phyloP scores from a whole-genome alignment of 2,113 vertebrate species.

The Xyrauchen texanus region DNA sequence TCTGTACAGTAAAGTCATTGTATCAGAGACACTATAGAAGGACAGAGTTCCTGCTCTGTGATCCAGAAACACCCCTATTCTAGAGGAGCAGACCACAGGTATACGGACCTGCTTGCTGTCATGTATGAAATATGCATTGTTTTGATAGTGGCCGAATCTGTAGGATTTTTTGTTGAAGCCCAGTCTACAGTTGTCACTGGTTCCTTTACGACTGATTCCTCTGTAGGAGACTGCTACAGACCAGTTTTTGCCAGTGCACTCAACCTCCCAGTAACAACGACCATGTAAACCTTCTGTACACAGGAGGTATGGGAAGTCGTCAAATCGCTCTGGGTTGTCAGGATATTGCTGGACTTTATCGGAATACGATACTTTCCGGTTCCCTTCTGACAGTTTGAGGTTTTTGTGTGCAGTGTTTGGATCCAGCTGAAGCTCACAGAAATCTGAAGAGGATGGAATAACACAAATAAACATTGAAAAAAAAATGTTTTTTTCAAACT shows the following conservation, averaged over 20 bases:
- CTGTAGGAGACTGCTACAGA: slow-evolving; percentile 21
- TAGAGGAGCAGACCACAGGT: slow-evolving; percentile 21
- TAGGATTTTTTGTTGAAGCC: slow-evolving; percentile 32
- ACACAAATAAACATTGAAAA: background rate
- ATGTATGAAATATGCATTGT: slow-evolving; percentile 72
- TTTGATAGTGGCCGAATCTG: slow-evolving; percentile 65
- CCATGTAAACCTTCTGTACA: slow-evolving; percentile 28
- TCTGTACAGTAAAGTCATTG: slow-evolving; percentile 18
- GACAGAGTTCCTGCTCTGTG: slow-evolving; percentile 63
- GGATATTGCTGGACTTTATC: background rate
- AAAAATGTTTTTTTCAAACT: background rate
- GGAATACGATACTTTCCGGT: background rate
- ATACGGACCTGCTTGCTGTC: slow-evolving; percentile 46
- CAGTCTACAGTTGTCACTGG: background rate
- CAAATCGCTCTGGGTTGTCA: slow-evolving; percentile 34
- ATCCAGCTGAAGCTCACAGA: slow-evolving; percentile 26
- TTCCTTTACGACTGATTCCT: slow-evolving; percentile 34
- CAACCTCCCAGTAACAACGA: slow-evolving; percentile 44
- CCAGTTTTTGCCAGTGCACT: slow-evolving; percentile 12
- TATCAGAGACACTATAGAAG: slow-evolving; percentile 33
- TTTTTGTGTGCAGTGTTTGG: background rate
- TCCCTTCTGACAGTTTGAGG: slow-evolving; percentile 30
- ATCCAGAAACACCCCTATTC: slow-evolving; percentile 76
- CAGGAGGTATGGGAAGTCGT: fast-evolving
- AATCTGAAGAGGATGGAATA: slow-evolving; percentile 9